Percentiles rank a stretch among this genome's conserved stretches.
These are phyloP conservation scores for Hemicentrotus pulcherrimus DNA, from an alignment of 35 echinoderm and acorn worm species.

Conservation along the genomic window DNA sequence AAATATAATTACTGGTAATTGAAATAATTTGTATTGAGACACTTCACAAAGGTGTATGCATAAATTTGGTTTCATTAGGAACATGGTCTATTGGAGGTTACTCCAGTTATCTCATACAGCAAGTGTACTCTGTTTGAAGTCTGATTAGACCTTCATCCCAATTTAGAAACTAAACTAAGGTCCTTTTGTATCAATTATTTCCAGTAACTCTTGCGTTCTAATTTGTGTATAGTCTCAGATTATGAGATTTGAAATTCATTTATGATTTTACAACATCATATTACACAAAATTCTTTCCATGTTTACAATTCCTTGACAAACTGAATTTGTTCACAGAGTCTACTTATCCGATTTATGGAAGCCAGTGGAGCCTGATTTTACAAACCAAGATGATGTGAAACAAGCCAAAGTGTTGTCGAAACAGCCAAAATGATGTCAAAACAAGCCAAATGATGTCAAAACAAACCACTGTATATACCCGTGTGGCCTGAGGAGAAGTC, in stretches of 20 bases:
- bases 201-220: background rate
- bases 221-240: background rate
- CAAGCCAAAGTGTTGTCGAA: background rate
- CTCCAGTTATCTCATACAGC: too few species aligned
- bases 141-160: background rate
- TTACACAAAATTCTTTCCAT: background rate
- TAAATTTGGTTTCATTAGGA: too few species aligned
- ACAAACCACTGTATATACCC: background rate
- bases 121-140: background rate
- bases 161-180: too few species aligned
- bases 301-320: background rate
- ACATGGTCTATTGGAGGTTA: too few species aligned
- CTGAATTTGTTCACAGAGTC: background rate
- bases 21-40: too few species aligned
- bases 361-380: background rate
- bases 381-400: background rate
- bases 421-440: too few species aligned
- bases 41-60: too few species aligned
- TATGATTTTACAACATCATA: background rate
- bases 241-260: background rate
- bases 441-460: background rate
- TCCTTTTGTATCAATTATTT: too few species aligned
- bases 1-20: too few species aligned
- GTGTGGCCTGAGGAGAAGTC: background rate
- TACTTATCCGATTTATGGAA: background rate